phyloP scores from a whole-genome alignment of 1,140 invertebrate species.

The Orchesella cincta region DNA sequence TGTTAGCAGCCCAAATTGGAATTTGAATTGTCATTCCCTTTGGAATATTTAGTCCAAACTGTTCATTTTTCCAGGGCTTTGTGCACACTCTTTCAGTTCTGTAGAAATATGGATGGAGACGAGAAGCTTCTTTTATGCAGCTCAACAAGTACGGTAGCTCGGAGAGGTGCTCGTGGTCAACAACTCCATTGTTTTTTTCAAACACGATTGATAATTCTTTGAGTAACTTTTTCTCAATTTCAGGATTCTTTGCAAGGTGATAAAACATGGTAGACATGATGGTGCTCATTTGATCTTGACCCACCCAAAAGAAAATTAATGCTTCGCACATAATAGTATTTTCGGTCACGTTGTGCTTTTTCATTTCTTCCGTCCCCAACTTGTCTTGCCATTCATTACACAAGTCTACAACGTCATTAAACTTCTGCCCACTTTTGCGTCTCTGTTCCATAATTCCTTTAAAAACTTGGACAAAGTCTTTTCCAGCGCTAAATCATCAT shows the following conservation, averaged over 20 bases:
- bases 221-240: slow-evolving; percentile 52
- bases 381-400: slow-evolving; percentile 5
- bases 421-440: background rate
- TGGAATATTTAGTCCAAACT: slow-evolving; percentile 36
- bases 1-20: slow-evolving; percentile 64
- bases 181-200: slow-evolving; percentile 26
- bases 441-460: slow-evolving; percentile 10
- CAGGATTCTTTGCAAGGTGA: slow-evolving; percentile 64
- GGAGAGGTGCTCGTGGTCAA: slow-evolving; percentile 36
- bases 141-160: slow-evolving; percentile 42
- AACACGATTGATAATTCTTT: slow-evolving; percentile 22
- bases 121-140: slow-evolving; percentile 37
- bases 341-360: slow-evolving; percentile 24
- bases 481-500: slow-evolving; percentile 1
- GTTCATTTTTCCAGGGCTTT: slow-evolving; percentile 40
- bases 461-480: slow-evolving; percentile 13
- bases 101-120: slow-evolving; percentile 41
- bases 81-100: slow-evolving; percentile 47
- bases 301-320: slow-evolving; percentile 19
- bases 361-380: slow-evolving; percentile 23
- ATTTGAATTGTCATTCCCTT: slow-evolving; percentile 60
- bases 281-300: slow-evolving; percentile 35
- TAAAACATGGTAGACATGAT: slow-evolving; percentile 64
- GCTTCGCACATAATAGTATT: slow-evolving; percentile 27
- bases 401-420: slow-evolving; percentile 24